phyloP scores from a whole-genome alignment of 2,797 vertebrate genomes.

The Avahi laniger region DNA sequence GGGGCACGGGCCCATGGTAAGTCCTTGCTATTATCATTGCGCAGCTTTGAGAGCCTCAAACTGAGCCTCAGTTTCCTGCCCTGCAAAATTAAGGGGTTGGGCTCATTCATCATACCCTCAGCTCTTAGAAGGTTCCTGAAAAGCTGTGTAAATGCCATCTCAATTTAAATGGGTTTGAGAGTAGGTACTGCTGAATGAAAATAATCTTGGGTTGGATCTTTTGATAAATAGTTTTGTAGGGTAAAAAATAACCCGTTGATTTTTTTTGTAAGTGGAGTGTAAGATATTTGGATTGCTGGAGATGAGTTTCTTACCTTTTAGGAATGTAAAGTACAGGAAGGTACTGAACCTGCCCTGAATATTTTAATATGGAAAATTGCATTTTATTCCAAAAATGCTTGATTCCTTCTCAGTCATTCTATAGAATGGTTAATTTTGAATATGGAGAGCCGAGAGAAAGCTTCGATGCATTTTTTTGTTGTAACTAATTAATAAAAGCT shows the following conservation, averaged over 20 bases:
- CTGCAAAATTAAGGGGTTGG: neutral
- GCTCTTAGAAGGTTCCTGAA: slow-evolving; percentile 48
- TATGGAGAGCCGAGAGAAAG: slow-evolving; percentile 42
- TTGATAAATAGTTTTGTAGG: slow-evolving; percentile 15
- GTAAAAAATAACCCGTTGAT: slow-evolving; percentile 52
- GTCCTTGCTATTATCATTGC: neutral
- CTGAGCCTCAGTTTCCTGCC: neutral
- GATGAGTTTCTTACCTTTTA: slow-evolving; percentile 51
- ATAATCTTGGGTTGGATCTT: slow-evolving; percentile 21
- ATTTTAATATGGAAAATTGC: slow-evolving; percentile 17
- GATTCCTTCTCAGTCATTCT: neutral
- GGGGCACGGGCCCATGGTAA: neutral
- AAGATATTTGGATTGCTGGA: neutral
- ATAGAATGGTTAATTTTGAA: slow-evolving; percentile 21
- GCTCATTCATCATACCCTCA: neutral
- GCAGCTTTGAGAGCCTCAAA: neutral
- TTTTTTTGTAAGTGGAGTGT: slow-evolving; percentile 45
- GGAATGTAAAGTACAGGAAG: neutral
- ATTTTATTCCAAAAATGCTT: slow-evolving; percentile 31
- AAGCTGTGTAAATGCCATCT: neutral
- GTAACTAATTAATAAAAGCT: neutral
- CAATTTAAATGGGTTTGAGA: neutral
- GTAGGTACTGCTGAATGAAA: slow-evolving; percentile 29
- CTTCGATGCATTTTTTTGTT: slow-evolving; percentile 14
- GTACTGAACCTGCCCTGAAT: neutral